Base-by-base conservation (phyloP, 2,888 invertebrate species). In the Ectemnius continuus region DNA sequence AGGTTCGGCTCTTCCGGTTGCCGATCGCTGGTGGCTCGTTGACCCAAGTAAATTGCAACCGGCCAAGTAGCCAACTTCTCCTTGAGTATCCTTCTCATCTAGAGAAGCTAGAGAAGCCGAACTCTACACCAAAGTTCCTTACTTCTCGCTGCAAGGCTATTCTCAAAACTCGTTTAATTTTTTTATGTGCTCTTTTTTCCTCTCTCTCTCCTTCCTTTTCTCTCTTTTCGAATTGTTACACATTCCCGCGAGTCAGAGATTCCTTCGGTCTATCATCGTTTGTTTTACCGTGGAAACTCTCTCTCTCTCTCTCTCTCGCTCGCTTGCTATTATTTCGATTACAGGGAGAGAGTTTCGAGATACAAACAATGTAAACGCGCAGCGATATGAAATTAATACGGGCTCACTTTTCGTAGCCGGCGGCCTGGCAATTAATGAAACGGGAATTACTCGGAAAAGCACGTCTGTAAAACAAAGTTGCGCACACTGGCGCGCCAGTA, bases 41-140 rank as follows among this genome's bases (percentile, higher is more conserved):
- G 36, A 36, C 36, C 36, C 36, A 67, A 67, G 57, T 67, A 57
- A 61, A 18, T 67, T 61, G 61, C 67, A 56, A 61, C 11, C 4
- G n/a, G n/a, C 18, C 4, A 36, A n/a, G 56, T 5, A 18, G 13
- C 48, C 16, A 67, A 60, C 26, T 48, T 67, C 28, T 11, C 36
- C 36, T 60, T n/a, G 18, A 67, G 67, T 20, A 36, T 28, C n/a
- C 60, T 20, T 46, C 45, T 67, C 26, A 67, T 60, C 18, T 28
- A 28, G 3, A 20, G 23, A 67, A n/a, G 47, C 13, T 14, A 47
- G 47, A 47, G 52, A 52, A 16, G 16, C 52, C n/a, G n/a, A 52
- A 52, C 52, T 52, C 4, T 36, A 36, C 36, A 16, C 52, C 16
- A 16, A 52, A 52, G 52, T 14, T 52, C 11, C 36, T 36, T 36